Evolutionary conservation across 2,113 vertebrate genomes (phyloP), one percentile per base, ranked within the genome.

Genomic region (Bagarius yarrelli): DNA sequence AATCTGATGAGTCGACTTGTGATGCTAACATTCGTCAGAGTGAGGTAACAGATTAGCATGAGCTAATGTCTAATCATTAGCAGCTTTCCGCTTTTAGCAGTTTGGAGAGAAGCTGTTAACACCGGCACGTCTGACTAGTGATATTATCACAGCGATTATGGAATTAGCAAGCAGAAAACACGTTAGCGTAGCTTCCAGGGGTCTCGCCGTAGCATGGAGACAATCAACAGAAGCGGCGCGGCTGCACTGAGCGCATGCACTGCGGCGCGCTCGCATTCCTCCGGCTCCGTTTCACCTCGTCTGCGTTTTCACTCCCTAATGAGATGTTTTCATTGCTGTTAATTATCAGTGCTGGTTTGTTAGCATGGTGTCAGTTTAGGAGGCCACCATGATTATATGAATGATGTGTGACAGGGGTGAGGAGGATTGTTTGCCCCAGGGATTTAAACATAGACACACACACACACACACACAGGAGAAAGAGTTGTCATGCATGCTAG

Each of bases 271-370:
- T 47, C 4, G 44, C 44, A 8, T 47, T 27, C 30, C 25, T n/a
- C 0, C 21, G 40, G 40, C 16, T 50, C 12, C 23, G 3, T 56
- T 69, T 27, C 40, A 15, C 16, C 21, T 50, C 53, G 53, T 12
- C 50, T 16, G 44, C n/a, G 75, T n/a, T 36, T 71, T 74, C 53
- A 67, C 21, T 47, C 21, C 25, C 61, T 75, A 81, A 81, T 78
- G 40, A 81, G 76, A 75, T 61, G 63, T 47, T 73, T 53, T 73
- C 25, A 30, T 52, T 34, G 57, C 60, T 80, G n/a, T 32, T 78
- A 78, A 52, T 81, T 71, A 70, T 32, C 60, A 15, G n/a, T 25
- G 30, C 25, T 21, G 67, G n/a, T 72, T 72, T 50, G 69, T 61
- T 79, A 57, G 63, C 52, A 55, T 79, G 52, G n/a, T 70, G 53